phyloP scores from a whole-genome alignment of 2,797 vertebrate genomes.

The Echiichthys vipera region DNA sequence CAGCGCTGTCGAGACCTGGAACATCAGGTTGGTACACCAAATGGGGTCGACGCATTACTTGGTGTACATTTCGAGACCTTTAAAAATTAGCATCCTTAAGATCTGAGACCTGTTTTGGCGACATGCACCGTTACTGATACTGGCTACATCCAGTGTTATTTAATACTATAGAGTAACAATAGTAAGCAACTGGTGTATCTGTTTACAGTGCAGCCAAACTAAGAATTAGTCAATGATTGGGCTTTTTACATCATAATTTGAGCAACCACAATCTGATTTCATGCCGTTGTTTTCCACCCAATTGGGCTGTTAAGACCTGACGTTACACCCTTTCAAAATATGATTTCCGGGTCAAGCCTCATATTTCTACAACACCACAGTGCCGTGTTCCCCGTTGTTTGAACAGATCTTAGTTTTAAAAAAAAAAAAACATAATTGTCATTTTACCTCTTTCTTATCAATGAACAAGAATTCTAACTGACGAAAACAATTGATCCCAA shows the following conservation, averaged over 20 bases:
- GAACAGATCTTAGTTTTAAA: too few species aligned
- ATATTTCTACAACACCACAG: too few species aligned
- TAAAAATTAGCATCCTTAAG: slow-evolving; percentile 1
- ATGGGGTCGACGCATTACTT: not conserved
- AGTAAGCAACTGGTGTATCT: too few species aligned
- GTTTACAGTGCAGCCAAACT: not conserved
- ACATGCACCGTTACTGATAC: not conserved
- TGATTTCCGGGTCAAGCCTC: too few species aligned
- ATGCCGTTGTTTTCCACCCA: not conserved
- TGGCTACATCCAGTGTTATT: not conserved
- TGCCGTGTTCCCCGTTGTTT: too few species aligned
- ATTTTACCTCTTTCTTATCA: too few species aligned
- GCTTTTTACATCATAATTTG: not conserved
- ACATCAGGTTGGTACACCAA: slow-evolving; percentile 86
- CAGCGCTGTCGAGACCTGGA: slow-evolving; percentile 89
- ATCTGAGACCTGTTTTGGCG: not conserved
- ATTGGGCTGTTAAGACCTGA: too few species aligned
- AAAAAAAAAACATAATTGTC: too few species aligned
- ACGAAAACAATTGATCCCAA: too few species aligned
- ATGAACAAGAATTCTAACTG: too few species aligned
- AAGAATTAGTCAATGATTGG: not conserved
- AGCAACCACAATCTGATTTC: not conserved
- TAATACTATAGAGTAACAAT: not conserved
- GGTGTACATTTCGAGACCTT: not conserved
- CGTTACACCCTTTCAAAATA: too few species aligned